phyloP scores from a whole-genome alignment of 2,113 vertebrate genomes.

The Alaudala cheleensis region DNA sequence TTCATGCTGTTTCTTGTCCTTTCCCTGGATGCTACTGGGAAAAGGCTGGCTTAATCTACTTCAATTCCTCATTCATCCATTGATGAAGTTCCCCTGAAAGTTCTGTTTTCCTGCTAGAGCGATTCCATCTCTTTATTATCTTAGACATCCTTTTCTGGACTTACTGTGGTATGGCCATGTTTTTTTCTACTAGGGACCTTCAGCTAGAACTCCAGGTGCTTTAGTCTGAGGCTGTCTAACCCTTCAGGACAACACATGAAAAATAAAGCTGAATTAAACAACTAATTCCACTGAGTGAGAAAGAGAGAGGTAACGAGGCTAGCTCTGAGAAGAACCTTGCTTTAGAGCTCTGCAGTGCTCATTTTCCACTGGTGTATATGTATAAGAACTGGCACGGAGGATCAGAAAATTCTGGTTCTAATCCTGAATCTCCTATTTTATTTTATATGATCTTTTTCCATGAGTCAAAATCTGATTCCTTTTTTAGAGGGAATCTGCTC shows the following conservation, averaged over 20 bases:
- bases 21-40: neutral
- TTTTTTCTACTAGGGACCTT: neutral
- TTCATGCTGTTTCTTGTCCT: neutral
- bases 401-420: conserved; percentile 19
- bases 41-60: neutral
- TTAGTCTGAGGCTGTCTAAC: neutral
- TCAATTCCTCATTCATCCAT: neutral
- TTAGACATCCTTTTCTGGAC: neutral
- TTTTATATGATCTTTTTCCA: conserved; percentile 45
- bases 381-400: neutral
- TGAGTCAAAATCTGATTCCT: conserved; percentile 30
- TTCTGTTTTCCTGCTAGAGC: neutral
- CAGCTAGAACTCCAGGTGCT: neutral
- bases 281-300: neutral
- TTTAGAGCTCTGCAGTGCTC: neutral
- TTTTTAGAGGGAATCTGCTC: conserved; percentile 33
- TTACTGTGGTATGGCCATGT: neutral
- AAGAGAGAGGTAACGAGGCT: neutral
- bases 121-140: neutral
- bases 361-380: neutral
- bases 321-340: neutral
- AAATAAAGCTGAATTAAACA: neutral
- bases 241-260: neutral
- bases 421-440: conserved; percentile 5
- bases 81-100: rapidly evolving